Base-by-base conservation (phyloP, 2,797 vertebrate genomes). In the Dryobates pubescens region DNA sequence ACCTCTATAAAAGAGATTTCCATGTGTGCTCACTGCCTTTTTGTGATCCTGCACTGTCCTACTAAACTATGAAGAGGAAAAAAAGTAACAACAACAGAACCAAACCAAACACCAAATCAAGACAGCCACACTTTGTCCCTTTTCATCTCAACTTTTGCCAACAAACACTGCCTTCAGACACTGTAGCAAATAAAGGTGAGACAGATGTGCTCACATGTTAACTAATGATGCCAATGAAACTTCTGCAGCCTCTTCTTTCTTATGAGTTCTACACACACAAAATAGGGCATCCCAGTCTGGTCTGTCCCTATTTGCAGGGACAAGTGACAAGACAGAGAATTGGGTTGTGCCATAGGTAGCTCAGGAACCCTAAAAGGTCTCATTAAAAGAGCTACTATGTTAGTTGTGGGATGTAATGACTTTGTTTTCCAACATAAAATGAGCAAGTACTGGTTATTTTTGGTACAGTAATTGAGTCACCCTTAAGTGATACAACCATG, bases 211-310 rank as follows among this genome's bases (percentile, higher is more conserved):
- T 73, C 19, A 16, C 67, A 49, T 8, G 4, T 14, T 10, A n/a
- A 24, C 17, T 71, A 49, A 45, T 77, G 17, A 17, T 18, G 11
- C 49, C 61, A 47, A 68, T 29, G 5, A 16, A 7, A n/a, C 8
- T 73, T 24, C 54, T 58, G 26, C 18, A 32, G 3, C 23, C 17
- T 38, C 22, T 32, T n/a, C 10, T 30, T 7, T 4, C 6, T 38
- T 32, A 4, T 0, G 2, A 41, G 23, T n/a, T 18, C 22, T 3
- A 49, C 7, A 62, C 41, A 53, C 1, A 14, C 3, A 56, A 43
- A 49, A 9, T 3, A 3, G 0, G 3, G 13, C 20, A 7, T 13
- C 29, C 29, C 32, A 30, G 29, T n/a, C 34, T 29, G 15, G 26
- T 29, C 59, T 63, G 22, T 23, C 26, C 6, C 8, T 14, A 17